These are phyloP conservation scores for Triops cancriformis DNA, from an alignment of 1,140 invertebrate species.

Conservation along the genomic window DNA sequence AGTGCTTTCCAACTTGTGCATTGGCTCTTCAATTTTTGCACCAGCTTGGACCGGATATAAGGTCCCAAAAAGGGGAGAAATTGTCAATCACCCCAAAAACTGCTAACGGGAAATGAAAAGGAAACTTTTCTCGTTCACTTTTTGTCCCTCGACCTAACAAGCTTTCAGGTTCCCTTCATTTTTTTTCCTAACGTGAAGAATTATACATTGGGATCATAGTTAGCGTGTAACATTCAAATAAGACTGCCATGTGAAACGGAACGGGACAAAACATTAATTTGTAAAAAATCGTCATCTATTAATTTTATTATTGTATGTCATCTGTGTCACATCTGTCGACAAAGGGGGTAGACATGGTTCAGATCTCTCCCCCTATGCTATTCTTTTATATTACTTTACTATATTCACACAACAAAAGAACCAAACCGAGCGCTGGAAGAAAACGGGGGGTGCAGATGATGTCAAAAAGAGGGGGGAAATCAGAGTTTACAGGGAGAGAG, in stretches of 20 bases:
- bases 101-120: constrained; percentile 1
- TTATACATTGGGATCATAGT: too few species aligned
- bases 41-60: not conserved
- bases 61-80: constrained; percentile 1
- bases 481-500: not conserved
- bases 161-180: not conserved
- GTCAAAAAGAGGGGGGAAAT: not conserved
- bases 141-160: not conserved
- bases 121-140: not conserved
- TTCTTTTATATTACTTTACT: constrained; percentile 11
- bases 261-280: not conserved
- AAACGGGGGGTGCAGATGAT: not conserved
- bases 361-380: not conserved
- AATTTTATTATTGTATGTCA: constrained; percentile 7
- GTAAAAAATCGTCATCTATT: not conserved
- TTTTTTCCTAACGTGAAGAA: too few species aligned
- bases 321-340: not conserved
- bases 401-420: constrained; percentile 14
- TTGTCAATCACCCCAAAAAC: constrained; percentile 1
- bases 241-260: not conserved
- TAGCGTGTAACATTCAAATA: not conserved
- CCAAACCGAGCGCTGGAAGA: not conserved
- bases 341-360: constrained; percentile 2
- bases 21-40: not conserved
- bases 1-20: not conserved